Conservation (phyloP, 1,140 invertebrate genomes). For the Drosophila kepulauana region DNA sequence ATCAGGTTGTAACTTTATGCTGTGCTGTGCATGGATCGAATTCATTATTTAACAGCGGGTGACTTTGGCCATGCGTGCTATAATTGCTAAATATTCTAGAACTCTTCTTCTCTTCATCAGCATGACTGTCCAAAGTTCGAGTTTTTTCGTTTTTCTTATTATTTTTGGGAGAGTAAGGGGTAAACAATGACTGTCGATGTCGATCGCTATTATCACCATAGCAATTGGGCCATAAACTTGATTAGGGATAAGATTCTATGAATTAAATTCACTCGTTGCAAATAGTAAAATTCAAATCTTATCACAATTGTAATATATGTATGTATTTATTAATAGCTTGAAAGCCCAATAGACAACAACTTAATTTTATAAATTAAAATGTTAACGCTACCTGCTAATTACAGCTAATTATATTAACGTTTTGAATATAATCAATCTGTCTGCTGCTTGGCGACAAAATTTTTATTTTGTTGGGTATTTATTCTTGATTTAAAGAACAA, state of each 20-base stretch:
- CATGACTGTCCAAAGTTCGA: conserved; percentile 1
- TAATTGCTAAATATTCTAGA: neutral
- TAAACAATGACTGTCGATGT: neutral
- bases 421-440: neutral
- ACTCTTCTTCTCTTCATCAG: conserved; percentile 13
- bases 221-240: conserved; percentile 13
- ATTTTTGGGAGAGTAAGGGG: no score
- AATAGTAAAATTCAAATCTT: neutral
- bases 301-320: neutral
- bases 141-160: neutral
- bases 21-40: conserved; percentile 9
- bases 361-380: conserved; percentile 9
- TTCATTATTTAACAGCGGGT: neutral
- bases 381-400: conserved; percentile 2
- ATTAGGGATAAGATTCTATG: conserved; percentile 3
- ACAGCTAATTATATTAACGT: conserved; percentile 21
- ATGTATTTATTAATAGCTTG: neutral
- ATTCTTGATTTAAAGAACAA: no score
- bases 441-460: neutral
- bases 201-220: conserved; percentile 9
- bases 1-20: conserved; percentile 11
- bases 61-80: neutral
- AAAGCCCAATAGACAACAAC: neutral
- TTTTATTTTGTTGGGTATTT: neutral
- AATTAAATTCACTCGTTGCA: no score